phyloP scores from a whole-genome alignment of 1,140 invertebrate species.

The Eubasilissa regina region DNA sequence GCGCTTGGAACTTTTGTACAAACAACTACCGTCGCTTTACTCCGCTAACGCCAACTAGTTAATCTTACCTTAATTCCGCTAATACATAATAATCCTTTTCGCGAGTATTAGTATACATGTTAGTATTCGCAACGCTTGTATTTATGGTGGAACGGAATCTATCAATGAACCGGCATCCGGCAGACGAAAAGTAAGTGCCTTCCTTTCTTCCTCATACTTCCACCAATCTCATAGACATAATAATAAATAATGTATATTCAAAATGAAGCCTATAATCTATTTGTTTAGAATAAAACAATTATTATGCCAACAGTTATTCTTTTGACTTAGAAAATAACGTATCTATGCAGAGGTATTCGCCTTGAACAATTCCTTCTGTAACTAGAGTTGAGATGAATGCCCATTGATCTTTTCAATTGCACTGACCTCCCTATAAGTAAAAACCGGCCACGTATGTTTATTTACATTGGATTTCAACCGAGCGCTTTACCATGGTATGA shows the following conservation, averaged over 20 bases:
- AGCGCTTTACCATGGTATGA: no score
- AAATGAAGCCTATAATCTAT: neutral
- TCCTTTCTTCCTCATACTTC: neutral
- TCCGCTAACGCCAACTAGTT: no score
- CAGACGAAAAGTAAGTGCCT: neutral
- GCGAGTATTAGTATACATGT: no score
- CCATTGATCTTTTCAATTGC: conserved; percentile 4
- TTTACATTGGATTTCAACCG: neutral
- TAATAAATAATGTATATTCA: neutral
- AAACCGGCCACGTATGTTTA: neutral
- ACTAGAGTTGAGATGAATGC: neutral
- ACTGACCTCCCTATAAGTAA: neutral
- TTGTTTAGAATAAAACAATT: neutral
- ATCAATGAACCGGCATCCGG: no score
- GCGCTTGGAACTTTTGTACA: no score
- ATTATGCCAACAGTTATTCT: neutral
- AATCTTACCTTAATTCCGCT: no score
- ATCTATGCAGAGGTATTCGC: neutral
- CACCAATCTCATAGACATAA: neutral
- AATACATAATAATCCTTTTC: no score
- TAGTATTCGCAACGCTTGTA: neutral
- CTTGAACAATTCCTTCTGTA: neutral
- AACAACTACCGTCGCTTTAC: no score
- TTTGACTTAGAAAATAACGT: neutral
- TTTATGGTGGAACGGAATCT: neutral